Conservation (phyloP, 1,140 invertebrate species). For the Drosophila fuyamai region DNA sequence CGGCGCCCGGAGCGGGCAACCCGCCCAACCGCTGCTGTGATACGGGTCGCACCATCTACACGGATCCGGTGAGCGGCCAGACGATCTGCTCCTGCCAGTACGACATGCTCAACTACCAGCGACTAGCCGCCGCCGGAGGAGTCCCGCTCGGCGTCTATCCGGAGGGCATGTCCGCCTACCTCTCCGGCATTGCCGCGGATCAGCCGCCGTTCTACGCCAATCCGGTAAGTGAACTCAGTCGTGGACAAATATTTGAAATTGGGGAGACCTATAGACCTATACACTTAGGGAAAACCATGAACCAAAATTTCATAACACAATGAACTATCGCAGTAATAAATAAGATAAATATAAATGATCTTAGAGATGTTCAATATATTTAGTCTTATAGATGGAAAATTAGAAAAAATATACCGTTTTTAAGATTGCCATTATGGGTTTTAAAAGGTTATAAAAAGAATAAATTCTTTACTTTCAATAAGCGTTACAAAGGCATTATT, state of each 20-base stretch:
- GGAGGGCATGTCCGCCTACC: constrained; percentile 91
- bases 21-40: constrained; percentile 92
- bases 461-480: no score
- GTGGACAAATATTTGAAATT: neutral
- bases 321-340: no score
- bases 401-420: no score
- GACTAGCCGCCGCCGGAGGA: constrained; percentile 89
- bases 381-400: no score
- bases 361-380: no score
- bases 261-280: neutral
- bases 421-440: no score
- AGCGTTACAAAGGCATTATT: no score
- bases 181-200: constrained; percentile 91
- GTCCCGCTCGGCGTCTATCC: constrained; percentile 90
- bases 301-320: neutral
- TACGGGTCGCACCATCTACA: constrained; percentile 95
- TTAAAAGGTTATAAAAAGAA: no score
- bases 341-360: no score
- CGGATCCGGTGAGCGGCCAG: constrained; percentile 96
- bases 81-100: constrained; percentile 97
- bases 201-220: constrained; percentile 93
- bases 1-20: constrained; percentile 51
- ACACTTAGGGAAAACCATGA: neutral
- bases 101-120: constrained; percentile 92
- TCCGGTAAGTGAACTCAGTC: constrained; percentile 88